These are phyloP conservation scores for Lagria hirta DNA, from an alignment of 2,888 invertebrate genomes.

Conservation along the genomic window DNA sequence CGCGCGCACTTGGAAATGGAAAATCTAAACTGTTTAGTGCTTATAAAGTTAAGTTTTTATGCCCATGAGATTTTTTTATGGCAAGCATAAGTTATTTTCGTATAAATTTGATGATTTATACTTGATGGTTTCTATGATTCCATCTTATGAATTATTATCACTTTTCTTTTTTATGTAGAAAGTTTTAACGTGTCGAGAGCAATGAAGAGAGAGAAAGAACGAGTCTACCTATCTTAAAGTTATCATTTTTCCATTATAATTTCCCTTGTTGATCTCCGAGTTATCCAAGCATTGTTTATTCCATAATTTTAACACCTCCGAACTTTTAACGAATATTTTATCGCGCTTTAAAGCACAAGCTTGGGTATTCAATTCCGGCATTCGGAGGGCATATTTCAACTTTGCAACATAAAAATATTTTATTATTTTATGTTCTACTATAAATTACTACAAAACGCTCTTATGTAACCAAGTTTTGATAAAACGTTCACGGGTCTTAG, in stretches of 20 bases:
- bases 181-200: conserved; percentile 29
- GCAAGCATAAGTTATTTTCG: conserved; percentile 21
- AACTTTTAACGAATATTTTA: conserved; percentile 18
- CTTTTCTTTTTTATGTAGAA: conserved; percentile 27
- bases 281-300: conserved; percentile 23
- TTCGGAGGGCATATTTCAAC: conserved; percentile 41
- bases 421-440: conserved; percentile 43
- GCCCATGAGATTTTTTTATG: conserved; percentile 24
- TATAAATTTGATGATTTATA: conserved; percentile 26
- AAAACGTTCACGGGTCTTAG: conserved; percentile 42
- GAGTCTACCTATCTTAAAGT: conserved; percentile 10
- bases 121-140: conserved; percentile 22
- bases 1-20: conserved; percentile 17
- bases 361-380: conserved; percentile 36
- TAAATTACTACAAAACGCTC: conserved; percentile 42
- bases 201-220: too few species aligned
- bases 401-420: conserved; percentile 42
- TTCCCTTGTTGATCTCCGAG: conserved; percentile 12
- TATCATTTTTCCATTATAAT: conserved; percentile 15
- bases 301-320: conserved; percentile 16
- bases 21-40: conserved; percentile 27
- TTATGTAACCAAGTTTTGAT: conserved; percentile 44
- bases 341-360: conserved; percentile 10
- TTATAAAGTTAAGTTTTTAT: conserved; percentile 28
- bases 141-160: conserved; percentile 25